These are phyloP conservation scores for Gryllus bimaculatus DNA, from an alignment of 1,140 invertebrate genomes.

Conservation along the genomic window DNA sequence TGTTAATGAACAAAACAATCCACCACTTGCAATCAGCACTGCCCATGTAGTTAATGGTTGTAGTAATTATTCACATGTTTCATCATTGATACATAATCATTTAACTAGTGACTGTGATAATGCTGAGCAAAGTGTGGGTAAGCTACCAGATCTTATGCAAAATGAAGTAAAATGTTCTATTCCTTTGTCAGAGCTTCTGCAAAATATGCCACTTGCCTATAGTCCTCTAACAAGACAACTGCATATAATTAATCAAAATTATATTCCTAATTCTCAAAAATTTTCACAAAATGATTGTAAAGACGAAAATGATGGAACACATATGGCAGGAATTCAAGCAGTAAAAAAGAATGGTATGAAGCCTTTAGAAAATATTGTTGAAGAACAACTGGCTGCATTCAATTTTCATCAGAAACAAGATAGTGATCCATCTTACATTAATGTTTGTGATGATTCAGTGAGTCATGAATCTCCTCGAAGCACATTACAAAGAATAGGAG, in stretches of 20 bases:
- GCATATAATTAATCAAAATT: slow-evolving; percentile 25
- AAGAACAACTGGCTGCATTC: slow-evolving; percentile 11
- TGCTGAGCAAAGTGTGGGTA: neutral
- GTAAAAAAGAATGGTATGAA: slow-evolving; percentile 9
- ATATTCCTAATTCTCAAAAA: neutral
- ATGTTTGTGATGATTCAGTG: slow-evolving; percentile 22
- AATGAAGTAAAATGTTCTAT: slow-evolving; percentile 14
- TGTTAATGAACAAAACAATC: neutral
- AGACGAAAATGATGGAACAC: neutral
- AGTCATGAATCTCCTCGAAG: slow-evolving; percentile 21
- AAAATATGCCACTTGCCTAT: slow-evolving; percentile 32
- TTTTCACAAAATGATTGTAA: neutral
- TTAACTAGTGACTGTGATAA: slow-evolving; percentile 10
- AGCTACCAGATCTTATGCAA: neutral
- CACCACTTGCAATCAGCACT: neutral
- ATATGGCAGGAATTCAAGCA: neutral
- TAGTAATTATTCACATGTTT: neutral
- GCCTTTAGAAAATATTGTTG: slow-evolving; percentile 12
- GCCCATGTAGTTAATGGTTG: neutral
- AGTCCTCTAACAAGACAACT: slow-evolving; percentile 34
- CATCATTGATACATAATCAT: slow-evolving; percentile 9
- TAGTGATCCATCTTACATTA: slow-evolving; percentile 20
- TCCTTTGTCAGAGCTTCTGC: slow-evolving; percentile 27
- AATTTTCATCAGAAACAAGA: neutral
- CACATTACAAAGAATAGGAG: slow-evolving; percentile 24